phyloP scores from a whole-genome alignment of 2,113 vertebrate species.

The Rhabdomys dilectus region DNA sequence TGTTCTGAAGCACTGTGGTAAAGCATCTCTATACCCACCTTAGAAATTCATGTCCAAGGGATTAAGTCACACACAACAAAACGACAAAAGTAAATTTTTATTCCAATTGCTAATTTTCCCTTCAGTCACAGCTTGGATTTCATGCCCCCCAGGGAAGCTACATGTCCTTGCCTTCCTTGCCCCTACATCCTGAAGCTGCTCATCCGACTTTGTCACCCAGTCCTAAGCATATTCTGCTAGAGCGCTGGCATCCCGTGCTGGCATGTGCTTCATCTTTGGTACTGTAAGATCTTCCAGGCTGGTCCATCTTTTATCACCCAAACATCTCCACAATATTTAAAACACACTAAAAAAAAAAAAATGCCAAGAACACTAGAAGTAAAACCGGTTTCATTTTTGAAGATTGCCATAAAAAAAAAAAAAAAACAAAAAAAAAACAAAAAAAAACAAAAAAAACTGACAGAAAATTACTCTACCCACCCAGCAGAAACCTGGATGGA shows the following conservation, averaged over 20 bases:
- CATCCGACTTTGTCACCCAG: not conserved
- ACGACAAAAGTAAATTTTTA: not conserved
- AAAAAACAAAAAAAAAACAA: no score
- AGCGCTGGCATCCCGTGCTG: not conserved
- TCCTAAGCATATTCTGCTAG: not conserved
- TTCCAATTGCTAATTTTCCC: not conserved
- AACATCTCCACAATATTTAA: not conserved
- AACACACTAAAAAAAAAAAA: not conserved
- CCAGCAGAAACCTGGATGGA: not conserved
- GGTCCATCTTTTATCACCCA: not conserved
- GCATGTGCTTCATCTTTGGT: not conserved
- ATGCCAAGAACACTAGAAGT: not conserved
- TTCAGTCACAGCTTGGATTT: not conserved
- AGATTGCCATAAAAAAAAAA: not conserved
- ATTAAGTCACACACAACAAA: constrained; percentile 19
- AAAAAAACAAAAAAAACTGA: not conserved
- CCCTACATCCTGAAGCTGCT: not conserved
- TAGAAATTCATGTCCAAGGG: not conserved
- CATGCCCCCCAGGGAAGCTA: not conserved
- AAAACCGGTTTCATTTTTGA: constrained; percentile 52
- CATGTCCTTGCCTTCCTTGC: not conserved
- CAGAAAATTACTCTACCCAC: not conserved
- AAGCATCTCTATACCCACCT: not conserved
- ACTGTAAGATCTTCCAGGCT: not conserved
- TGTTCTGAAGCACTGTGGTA: not conserved